A percentile compares a stretch with the other conserved stretches of the same genome.
phyloP scores from a whole-genome alignment of 2,797 vertebrate species.

The Rhinella marina region DNA sequence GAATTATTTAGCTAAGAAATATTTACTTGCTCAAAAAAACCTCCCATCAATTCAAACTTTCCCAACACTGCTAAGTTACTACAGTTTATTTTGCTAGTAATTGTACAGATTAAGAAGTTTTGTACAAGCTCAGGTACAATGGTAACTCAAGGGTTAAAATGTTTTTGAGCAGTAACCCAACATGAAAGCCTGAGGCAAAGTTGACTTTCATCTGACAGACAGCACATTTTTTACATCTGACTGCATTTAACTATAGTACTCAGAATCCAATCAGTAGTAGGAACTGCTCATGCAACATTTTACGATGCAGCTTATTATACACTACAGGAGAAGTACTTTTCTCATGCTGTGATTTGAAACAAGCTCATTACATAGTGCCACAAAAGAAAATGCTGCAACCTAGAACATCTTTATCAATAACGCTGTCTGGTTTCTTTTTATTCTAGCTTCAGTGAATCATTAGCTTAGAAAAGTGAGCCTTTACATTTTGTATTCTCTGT shows the following conservation, averaged over 20 bases:
- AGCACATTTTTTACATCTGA: conserved; percentile 50
- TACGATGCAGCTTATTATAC: conserved; percentile 44
- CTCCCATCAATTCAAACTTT: background rate
- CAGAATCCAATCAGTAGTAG: background rate
- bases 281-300: conserved; percentile 50
- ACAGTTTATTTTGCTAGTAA: background rate
- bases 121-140: background rate
- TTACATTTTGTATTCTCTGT: background rate
- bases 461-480: background rate
- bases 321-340: conserved; percentile 36
- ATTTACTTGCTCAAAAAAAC: no score
- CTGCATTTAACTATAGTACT: conserved; percentile 56
- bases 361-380: conserved; percentile 51
- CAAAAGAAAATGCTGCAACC: conserved; percentile 39
- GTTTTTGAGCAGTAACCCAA: conserved; percentile 39
- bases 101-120: background rate
- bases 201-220: conserved; percentile 49
- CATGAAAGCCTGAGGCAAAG: conserved; percentile 56
- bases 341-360: conserved; percentile 58
- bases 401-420: conserved; percentile 34
- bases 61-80: background rate
- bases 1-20: no score
- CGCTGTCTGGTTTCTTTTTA: conserved; percentile 20
- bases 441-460: background rate
- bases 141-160: conserved; percentile 18